Evolutionary conservation across 2,888 invertebrate species (phyloP).

Genomic region (Pomacea canaliculata): DNA sequence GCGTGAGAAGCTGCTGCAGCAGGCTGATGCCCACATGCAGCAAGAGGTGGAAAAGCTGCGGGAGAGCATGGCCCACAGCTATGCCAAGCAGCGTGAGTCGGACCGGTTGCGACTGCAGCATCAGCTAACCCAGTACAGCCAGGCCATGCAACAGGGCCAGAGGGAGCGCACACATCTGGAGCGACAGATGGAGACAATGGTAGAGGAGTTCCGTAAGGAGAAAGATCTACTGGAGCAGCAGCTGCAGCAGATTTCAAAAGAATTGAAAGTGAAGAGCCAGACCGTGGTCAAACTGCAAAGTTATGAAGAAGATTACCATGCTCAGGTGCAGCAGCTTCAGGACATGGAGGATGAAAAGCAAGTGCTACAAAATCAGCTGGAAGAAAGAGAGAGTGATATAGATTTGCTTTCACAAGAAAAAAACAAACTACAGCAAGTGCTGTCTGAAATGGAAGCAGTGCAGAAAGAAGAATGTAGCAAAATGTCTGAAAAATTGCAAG

Average conservation of each 20-base stretch:
- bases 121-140: slow-evolving; percentile 20
- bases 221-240: slow-evolving; percentile 32
- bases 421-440: background rate
- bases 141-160: slow-evolving; percentile 15
- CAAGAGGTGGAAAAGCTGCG: slow-evolving; percentile 47
- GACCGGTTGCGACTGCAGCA: slow-evolving; percentile 33
- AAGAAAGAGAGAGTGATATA: background rate
- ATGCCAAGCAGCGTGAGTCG: slow-evolving; percentile 42
- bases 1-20: slow-evolving; percentile 45
- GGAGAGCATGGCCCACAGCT: slow-evolving; percentile 42
- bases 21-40: slow-evolving; percentile 49
- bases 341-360: slow-evolving; percentile 38
- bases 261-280: slow-evolving; percentile 31
- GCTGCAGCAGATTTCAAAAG: slow-evolving; percentile 19
- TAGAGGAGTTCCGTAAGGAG: slow-evolving; percentile 36
- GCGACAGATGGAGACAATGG: slow-evolving; percentile 19
- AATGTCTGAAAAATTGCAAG: background rate
- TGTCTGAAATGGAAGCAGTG: background rate
- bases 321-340: slow-evolving; percentile 23
- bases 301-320: slow-evolving; percentile 29
- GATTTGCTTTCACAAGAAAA: background rate
- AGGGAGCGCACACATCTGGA: slow-evolving; percentile 21
- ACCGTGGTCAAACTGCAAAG: slow-evolving; percentile 24
- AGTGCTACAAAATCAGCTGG: slow-evolving; percentile 25
- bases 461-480: background rate